Conservation (phyloP, 2,113 vertebrate genomes). For the Eleginops maclovinus region DNA sequence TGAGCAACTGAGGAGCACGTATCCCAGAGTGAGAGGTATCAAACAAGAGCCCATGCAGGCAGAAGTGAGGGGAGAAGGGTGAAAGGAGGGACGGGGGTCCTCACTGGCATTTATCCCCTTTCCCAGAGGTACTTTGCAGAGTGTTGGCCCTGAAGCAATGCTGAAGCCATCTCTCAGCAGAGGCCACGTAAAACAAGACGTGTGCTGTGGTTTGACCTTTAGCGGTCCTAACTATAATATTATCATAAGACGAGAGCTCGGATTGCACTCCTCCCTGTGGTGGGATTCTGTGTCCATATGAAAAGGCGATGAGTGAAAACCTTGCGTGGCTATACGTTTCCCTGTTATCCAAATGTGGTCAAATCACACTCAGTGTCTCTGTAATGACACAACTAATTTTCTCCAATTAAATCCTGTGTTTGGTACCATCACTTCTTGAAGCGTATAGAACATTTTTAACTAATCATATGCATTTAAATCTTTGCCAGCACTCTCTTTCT, state of each 20-base stretch:
- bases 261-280: slow-evolving; percentile 68
- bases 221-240: slow-evolving; percentile 84
- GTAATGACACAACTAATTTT: neutral
- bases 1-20: slow-evolving; percentile 52
- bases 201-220: slow-evolving; percentile 84
- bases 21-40: slow-evolving; percentile 62
- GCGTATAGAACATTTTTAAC: neutral
- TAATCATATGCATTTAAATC: neutral
- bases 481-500: neutral
- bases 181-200: slow-evolving; percentile 77
- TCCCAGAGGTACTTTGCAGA: slow-evolving; percentile 69
- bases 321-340: slow-evolving; percentile 35
- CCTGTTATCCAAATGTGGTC: slow-evolving; percentile 16
- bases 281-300: slow-evolving; percentile 65
- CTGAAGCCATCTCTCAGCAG: slow-evolving; percentile 73
- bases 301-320: slow-evolving; percentile 50
- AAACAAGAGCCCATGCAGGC: slow-evolving; percentile 54
- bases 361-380: neutral
- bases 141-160: slow-evolving; percentile 70
- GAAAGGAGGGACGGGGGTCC: slow-evolving; percentile 27
- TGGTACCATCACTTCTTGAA: too few species aligned
- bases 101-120: slow-evolving; percentile 51
- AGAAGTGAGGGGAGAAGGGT: slow-evolving; percentile 21
- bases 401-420: neutral
- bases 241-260: slow-evolving; percentile 79